phyloP scores from a whole-genome alignment of 2,797 vertebrate species.

The Rhinophrynus dorsalis region DNA sequence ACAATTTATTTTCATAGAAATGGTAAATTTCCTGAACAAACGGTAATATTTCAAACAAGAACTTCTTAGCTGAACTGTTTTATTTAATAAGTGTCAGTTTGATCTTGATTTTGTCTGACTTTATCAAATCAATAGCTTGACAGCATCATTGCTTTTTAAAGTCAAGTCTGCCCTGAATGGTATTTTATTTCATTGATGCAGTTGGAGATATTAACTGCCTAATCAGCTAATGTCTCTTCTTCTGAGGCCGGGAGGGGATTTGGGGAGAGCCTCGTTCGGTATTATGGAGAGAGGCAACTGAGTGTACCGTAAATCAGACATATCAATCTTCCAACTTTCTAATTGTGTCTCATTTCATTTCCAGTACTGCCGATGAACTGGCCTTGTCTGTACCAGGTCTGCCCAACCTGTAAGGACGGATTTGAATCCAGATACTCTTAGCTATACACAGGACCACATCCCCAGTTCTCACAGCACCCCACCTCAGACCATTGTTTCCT shows the following conservation, averaged over 20 bases:
- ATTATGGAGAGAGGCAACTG: background rate
- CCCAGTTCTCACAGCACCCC: no score
- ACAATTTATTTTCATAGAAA: constrained; percentile 15
- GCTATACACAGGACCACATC: no score
- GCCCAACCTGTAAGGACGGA: no score
- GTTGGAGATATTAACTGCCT: constrained; percentile 51
- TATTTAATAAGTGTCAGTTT: constrained; percentile 42
- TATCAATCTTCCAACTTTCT: background rate
- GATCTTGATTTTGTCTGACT: constrained; percentile 44
- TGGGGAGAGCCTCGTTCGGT: no score
- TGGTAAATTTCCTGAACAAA: constrained; percentile 16
- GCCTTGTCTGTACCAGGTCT: no score
- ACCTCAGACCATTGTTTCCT: no score
- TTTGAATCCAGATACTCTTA: no score
- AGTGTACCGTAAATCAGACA: background rate
- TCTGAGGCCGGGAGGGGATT: background rate
- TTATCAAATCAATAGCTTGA: constrained; percentile 44
- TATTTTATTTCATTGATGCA: constrained; percentile 56
- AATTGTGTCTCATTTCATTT: no score
- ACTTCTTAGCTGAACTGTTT: constrained; percentile 10
- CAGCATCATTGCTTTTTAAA: constrained; percentile 34
- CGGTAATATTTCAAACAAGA: constrained; percentile 28
- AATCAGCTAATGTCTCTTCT: constrained; percentile 14
- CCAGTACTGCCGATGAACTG: no score
- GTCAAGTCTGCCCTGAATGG: constrained; percentile 50